Percentiles rank a stretch among this genome's conserved stretches.
Evolutionary conservation across 2,113 vertebrate species (phyloP).

Genomic region (Siphamia tubifer): DNA sequence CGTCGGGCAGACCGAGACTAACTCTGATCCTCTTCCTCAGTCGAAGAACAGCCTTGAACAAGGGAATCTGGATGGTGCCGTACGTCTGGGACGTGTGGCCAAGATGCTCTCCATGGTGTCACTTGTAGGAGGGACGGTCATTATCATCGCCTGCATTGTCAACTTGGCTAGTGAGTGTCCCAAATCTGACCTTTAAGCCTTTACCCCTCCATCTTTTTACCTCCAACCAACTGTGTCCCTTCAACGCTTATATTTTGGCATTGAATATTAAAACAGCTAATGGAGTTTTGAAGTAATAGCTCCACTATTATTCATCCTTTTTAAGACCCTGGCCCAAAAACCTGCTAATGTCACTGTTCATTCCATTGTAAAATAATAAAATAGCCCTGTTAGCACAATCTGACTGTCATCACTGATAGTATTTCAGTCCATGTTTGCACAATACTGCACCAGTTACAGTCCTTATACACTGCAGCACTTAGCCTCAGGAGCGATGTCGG

Average conservation of each 20-base stretch:
- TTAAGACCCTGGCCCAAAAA: background rate
- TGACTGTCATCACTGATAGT: slow-evolving; percentile 10
- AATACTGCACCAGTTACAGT: background rate
- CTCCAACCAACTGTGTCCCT: background rate
- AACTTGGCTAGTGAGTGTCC: slow-evolving; percentile 87
- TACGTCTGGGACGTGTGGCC: slow-evolving; percentile 88
- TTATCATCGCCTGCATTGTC: slow-evolving; percentile 89
- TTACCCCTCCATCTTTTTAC: background rate
- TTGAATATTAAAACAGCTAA: background rate
- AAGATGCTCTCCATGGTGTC: slow-evolving; percentile 90
- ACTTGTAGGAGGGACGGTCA: slow-evolving; percentile 86
- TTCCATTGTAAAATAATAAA: background rate
- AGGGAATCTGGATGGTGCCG: slow-evolving; percentile 90
- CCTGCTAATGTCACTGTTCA: background rate
- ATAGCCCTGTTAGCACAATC: slow-evolving; percentile 19
- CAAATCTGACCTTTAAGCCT: slow-evolving; percentile 67
- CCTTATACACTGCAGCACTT: slow-evolving; percentile 10
- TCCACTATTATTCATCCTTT: background rate
- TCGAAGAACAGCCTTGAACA: slow-evolving; percentile 91
- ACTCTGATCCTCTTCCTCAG: slow-evolving; percentile 62
- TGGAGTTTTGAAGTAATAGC: background rate
- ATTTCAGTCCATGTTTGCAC: background rate
- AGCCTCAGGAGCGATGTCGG: background rate
- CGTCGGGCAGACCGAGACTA: background rate
- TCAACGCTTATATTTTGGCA: background rate